These are phyloP conservation scores for Dicaeum eximium DNA, from an alignment of 2,113 vertebrate genomes.

Conservation along the genomic window DNA sequence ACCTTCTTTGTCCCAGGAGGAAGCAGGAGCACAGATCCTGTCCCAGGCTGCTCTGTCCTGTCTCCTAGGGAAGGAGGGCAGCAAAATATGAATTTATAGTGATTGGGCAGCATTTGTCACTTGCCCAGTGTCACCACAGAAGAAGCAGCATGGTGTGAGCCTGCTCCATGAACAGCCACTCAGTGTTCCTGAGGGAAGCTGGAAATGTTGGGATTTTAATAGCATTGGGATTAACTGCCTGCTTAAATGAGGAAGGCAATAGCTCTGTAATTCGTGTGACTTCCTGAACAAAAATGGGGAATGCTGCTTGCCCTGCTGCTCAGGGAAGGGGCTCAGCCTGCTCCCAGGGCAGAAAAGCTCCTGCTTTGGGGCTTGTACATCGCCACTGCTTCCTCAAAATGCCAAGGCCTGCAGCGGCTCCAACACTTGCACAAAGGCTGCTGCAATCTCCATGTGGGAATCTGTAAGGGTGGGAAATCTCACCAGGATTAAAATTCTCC, in stretches of 20 bases:
- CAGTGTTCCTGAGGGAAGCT: neutral
- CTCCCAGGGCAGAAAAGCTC: neutral
- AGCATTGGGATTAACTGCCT: neutral
- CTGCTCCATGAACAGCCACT: neutral
- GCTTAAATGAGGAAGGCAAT: neutral
- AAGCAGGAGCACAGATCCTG: neutral
- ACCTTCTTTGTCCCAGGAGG: neutral
- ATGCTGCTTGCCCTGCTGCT: neutral
- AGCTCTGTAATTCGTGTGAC: neutral
- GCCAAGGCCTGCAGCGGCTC: neutral
- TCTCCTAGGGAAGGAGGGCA: neutral
- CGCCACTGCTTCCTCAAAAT: neutral
- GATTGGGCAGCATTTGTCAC: neutral
- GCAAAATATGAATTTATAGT: neutral
- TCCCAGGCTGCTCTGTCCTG: neutral
- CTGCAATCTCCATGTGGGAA: neutral
- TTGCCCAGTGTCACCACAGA: neutral
- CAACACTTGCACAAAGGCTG: neutral
- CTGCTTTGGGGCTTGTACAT: neutral
- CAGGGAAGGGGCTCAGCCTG: neutral
- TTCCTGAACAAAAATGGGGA: neutral
- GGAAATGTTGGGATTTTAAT: neutral
- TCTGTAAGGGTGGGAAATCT: neutral
- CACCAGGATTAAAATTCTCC: neutral
- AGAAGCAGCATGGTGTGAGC: neutral